Base-by-base conservation (phyloP, 1,140 invertebrate genomes). In the Hycleus phaleratus region DNA sequence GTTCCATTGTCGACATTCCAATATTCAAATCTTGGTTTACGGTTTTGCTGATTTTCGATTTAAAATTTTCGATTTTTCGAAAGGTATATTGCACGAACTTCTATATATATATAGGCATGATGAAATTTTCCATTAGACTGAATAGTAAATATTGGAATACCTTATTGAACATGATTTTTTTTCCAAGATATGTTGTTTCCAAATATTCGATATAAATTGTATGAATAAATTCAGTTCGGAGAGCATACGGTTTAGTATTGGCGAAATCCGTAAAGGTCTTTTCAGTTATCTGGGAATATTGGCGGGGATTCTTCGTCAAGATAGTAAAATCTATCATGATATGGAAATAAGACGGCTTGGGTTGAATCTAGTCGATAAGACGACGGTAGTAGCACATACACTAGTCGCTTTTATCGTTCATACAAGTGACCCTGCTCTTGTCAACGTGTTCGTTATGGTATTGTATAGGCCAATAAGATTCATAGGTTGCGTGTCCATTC, bases 311-410 rank as follows among this genome's bases (percentile, higher is more conserved):
- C 46, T 42, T 42, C n/a, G 42, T 53, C 42, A 53, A 45, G 51
- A 45, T 53, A 53, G 51, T 53, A 61, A 60, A 68, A 70, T 70
- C 66, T 65, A 70, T 70, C 65, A 70, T 63, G 68, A 68, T 70
- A 70, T 70, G 68, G 65, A 70, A 70, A 70, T 70, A 67, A 64
- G 68, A 67, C 67, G 61, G 67, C 61, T 51, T 56, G 64, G 64
- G 63, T 69, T 67, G 66, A 61, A 67, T 54, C 60, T 58, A 57
- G 61, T 63, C 65, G 65, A 67, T 67, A 65, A 65, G 57, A 56
- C 59, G 59, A 56, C 52, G 59, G 11, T 46, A 43, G 52, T 18
- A 18, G 18, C 18, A 18, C 18, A 18, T 32, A 49, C 48, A 24
- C 50, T 45, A 26, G 12, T 53, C 51, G 42, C 45, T 53, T 53